Conservation (phyloP, 2,113 vertebrate species). For the Motacilla alba region DNA sequence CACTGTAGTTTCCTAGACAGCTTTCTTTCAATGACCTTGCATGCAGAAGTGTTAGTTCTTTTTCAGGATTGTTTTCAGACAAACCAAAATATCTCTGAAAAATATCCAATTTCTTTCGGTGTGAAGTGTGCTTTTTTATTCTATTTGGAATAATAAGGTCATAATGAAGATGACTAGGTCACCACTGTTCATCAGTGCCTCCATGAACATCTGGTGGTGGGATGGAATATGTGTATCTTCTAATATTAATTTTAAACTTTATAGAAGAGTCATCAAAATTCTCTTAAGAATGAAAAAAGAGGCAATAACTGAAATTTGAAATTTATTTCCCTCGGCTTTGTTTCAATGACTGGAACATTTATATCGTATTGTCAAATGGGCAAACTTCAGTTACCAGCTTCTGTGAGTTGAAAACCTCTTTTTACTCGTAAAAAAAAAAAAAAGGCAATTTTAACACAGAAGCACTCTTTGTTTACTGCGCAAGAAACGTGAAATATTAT, state of each 20-base stretch:
- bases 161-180: background rate
- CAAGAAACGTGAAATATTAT: background rate
- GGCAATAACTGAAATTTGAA: background rate
- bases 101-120: background rate
- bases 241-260: background rate
- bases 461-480: background rate
- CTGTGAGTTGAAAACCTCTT: background rate
- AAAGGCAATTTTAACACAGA: background rate
- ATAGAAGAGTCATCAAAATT: background rate
- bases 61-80: background rate
- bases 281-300: background rate
- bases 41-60: background rate
- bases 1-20: background rate
- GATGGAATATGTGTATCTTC: background rate
- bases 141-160: background rate
- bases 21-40: background rate
- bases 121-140: background rate
- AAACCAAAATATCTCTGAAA: background rate
- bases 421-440: background rate
- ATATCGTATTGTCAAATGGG: background rate
- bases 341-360: background rate
- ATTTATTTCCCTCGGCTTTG: background rate
- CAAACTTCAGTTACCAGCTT: background rate
- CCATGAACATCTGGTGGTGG: background rate
- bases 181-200: background rate